Evolutionary conservation across 2,113 vertebrate species (phyloP), one percentile per base, ranked within the genome.

Genomic region (Mobula hypostoma): DNA sequence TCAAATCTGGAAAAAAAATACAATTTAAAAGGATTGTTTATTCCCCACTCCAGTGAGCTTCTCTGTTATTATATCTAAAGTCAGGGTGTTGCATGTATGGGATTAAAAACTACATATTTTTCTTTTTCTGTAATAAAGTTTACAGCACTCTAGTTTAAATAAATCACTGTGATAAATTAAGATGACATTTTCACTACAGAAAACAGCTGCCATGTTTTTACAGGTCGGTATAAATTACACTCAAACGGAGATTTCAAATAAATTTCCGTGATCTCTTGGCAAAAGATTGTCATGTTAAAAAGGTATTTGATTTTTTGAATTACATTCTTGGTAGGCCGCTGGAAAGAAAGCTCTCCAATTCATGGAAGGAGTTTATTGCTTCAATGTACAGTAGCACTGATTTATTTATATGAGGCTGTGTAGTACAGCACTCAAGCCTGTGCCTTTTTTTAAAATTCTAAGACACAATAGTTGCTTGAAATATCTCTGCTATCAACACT

Each of bases 271-370:
- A 93, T 93, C 91, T 74, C 91, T 93, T 93, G 91, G 70, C 91
- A 93, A 93, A 93, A 48, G 68, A 74, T 74, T 93, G 91, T 40
- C 36, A 70, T 74, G 61, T 93, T 93, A 93, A 93, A 93, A 93
- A 93, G 70, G 68, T 76, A 93, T 93, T 93, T 74, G 91, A 93
- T 93, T 74, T 93, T 93, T 93, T 93, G 36, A 93, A 93, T 93
- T 93, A 93, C 70, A 74, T 70, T 74, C 70, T 48, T 74, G 91
- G 68, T 74, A 93, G 68, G 91, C 91, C 91, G 56, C 70, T 48
- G 91, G 74, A 74, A 93, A 74, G 90, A 93, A 93, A 93, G 66
- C 70, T 74, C 91, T 48, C 91, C 91, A 93, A 93, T 93, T 93
- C 91, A 93, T 93, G 12, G 68, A 74, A 27, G 68, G 91, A 74